phyloP scores from a whole-genome alignment of 2,888 invertebrate species.

The Drosophila kuntzei region DNA sequence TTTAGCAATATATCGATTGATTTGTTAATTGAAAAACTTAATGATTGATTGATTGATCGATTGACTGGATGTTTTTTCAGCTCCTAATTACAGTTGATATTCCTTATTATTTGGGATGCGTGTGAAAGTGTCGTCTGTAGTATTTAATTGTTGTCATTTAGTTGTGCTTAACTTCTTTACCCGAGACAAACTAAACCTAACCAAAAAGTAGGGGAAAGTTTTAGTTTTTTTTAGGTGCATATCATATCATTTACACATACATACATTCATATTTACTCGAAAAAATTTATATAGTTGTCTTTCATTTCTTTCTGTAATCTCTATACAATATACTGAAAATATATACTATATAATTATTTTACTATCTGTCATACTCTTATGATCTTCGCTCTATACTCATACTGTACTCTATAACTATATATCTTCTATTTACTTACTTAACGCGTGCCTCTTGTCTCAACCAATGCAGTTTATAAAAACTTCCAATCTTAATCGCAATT shows the following conservation, averaged over 20 bases:
- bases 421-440: slow-evolving; percentile 54
- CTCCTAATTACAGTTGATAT: neutral
- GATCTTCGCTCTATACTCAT: slow-evolving; percentile 33
- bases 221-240: slow-evolving; percentile 5
- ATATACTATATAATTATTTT: neutral
- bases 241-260: slow-evolving; percentile 20
- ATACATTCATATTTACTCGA: neutral
- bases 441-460: slow-evolving; percentile 35
- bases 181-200: neutral
- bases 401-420: slow-evolving; percentile 43
- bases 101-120: neutral
- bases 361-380: slow-evolving; percentile 3
- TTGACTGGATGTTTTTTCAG: slow-evolving; percentile 11
- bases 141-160: slow-evolving; percentile 1
- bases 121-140: slow-evolving; percentile 1
- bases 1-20: slow-evolving; percentile 1
- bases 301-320: slow-evolving; percentile 1
- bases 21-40: neutral
- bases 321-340: neutral
- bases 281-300: slow-evolving; percentile 9
- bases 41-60: slow-evolving; percentile 4
- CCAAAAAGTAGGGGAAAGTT: neutral
- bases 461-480: slow-evolving; percentile 81
- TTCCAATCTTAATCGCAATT: slow-evolving; percentile 83
- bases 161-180: slow-evolving; percentile 3